phyloP scores from a whole-genome alignment of 2,888 invertebrate genomes.

The Chironomus riparius region DNA sequence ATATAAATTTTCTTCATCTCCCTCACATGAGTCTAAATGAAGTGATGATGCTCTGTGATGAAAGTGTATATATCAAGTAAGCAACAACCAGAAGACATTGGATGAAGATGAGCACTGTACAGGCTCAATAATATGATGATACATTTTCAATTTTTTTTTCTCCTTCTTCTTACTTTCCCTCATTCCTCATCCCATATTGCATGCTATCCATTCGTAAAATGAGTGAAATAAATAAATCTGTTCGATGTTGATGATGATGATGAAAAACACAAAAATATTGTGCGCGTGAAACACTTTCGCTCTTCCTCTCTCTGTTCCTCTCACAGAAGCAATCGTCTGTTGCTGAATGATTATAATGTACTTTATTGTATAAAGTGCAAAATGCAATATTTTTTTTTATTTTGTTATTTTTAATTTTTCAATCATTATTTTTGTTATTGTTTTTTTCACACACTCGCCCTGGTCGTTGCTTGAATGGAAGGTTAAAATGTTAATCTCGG shows the following conservation, averaged over 20 bases:
- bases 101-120: not conserved
- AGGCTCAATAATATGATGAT: too few relatives aligned
- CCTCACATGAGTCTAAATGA: constrained; percentile 5
- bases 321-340: not conserved
- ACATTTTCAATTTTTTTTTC: too few relatives aligned
- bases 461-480: not conserved
- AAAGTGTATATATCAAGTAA: constrained; percentile 2
- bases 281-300: not conserved
- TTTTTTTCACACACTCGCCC: not conserved
- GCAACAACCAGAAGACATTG: not conserved
- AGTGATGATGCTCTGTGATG: constrained; percentile 19
- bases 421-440: not conserved
- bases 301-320: too few relatives aligned
- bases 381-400: not conserved
- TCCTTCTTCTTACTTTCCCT: too few relatives aligned
- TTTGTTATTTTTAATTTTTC: not conserved
- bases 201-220: not conserved
- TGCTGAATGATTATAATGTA: not conserved
- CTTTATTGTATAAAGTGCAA: not conserved
- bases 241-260: not conserved
- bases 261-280: not conserved
- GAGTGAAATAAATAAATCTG: not conserved
- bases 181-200: not conserved
- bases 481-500: not conserved
- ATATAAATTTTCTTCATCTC: not conserved